A percentile compares a stretch with the other conserved stretches of the same genome.
These are phyloP conservation scores for Yasuhikotakia modesta DNA, from an alignment of 2,797 vertebrate species.

Conservation along the genomic window DNA sequence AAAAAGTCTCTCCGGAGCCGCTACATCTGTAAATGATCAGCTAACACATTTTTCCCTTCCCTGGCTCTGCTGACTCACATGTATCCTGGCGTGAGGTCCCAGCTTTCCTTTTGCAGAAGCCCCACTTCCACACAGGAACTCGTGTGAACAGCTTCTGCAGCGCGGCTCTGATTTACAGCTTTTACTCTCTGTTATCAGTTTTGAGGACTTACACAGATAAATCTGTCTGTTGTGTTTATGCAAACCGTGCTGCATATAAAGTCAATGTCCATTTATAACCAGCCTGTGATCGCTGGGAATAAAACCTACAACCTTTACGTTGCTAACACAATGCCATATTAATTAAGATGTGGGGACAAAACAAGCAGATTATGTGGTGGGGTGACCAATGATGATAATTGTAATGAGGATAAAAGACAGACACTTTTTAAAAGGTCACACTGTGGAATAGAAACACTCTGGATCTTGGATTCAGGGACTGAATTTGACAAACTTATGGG, in stretches of 20 bases:
- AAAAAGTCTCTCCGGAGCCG: neutral
- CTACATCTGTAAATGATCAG: neutral
- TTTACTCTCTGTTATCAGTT: neutral
- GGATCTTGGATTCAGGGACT: neutral
- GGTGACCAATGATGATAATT: too few relatives aligned
- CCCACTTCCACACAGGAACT: conserved; percentile 27
- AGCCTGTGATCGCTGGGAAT: too few relatives aligned
- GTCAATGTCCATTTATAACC: too few relatives aligned
- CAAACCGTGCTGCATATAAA: too few relatives aligned
- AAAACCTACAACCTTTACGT: too few relatives aligned
- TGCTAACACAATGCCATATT: too few relatives aligned
- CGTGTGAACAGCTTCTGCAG: conserved; percentile 5
- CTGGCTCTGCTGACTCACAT: conserved; percentile 36
- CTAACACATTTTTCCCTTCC: neutral
- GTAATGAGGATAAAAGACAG: conserved; percentile 13
- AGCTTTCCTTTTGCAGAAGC: conserved; percentile 43
- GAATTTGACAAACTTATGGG: neutral
- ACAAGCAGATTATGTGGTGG: too few relatives aligned
- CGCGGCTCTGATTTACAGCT: conserved; percentile 11
- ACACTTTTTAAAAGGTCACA: neutral
- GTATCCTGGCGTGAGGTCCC: conserved; percentile 8
- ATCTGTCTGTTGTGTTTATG: too few relatives aligned
- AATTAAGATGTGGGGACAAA: too few relatives aligned
- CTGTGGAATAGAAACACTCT: neutral
- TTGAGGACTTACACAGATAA: neutral